These are phyloP conservation scores for Strigops habroptila DNA, from an alignment of 2,113 vertebrate genomes.

Conservation along the genomic window DNA sequence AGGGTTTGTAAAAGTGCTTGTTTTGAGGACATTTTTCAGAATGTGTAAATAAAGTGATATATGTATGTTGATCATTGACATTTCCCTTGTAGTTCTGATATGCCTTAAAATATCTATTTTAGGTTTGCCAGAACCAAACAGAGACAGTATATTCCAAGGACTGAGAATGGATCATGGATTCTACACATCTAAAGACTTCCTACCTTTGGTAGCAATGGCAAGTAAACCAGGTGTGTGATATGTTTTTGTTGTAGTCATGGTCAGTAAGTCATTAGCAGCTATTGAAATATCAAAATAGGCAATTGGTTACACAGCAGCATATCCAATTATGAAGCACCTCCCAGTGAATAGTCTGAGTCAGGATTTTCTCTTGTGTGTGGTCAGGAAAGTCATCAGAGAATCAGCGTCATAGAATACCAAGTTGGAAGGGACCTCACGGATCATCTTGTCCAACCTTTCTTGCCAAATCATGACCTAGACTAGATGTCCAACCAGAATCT, in stretches of 20 bases:
- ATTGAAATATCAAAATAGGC: not conserved
- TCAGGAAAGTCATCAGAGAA: not conserved
- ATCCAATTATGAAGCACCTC: not conserved
- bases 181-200: slow-evolving; percentile 91
- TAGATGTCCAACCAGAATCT: not conserved
- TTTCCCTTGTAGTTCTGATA: not conserved
- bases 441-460: not conserved
- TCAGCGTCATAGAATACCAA: not conserved
- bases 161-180: slow-evolving; percentile 84
- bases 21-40: not conserved
- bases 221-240: slow-evolving; percentile 84
- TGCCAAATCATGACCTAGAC: not conserved
- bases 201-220: slow-evolving; percentile 86
- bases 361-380: not conserved
- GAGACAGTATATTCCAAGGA: slow-evolving; percentile 81
- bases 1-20: not conserved
- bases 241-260: not conserved
- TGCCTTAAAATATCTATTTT: not conserved
- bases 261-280: not conserved
- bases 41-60: not conserved
- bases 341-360: not conserved
- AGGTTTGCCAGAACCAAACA: slow-evolving; percentile 92
- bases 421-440: not conserved
- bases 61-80: not conserved
- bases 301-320: not conserved